Evolutionary conservation across 2,888 invertebrate species (phyloP).

Genomic region (Nemoura dubitans): DNA sequence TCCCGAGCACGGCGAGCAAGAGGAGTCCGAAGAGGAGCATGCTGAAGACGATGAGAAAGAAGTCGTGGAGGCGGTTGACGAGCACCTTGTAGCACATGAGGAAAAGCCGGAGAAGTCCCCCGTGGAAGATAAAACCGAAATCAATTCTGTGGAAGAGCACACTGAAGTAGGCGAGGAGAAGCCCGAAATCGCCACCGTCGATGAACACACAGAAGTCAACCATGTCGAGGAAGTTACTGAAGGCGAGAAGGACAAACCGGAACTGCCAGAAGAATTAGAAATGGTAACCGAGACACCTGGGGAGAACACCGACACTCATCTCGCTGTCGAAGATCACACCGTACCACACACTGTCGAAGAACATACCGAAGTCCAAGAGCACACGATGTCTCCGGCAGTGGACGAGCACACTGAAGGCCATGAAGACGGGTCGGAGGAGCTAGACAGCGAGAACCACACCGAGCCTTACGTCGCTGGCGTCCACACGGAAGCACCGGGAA

Average conservation of each 20-base stretch:
- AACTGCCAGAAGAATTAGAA: conserved; percentile 32
- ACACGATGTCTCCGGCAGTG: not conserved
- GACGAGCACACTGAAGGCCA: not conserved
- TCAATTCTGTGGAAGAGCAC: not conserved
- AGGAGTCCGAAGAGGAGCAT: not conserved
- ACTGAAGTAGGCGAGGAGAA: conserved; percentile 29
- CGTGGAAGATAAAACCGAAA: not conserved
- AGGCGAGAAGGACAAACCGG: conserved; percentile 37
- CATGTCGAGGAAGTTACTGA: not conserved
- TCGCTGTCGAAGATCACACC: not conserved
- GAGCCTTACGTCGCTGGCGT: conserved; percentile 47
- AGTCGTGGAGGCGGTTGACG: not conserved
- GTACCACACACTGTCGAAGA: not conserved
- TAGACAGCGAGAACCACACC: not conserved
- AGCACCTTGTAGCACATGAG: not conserved
- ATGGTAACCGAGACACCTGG: conserved; percentile 46
- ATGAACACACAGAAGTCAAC: not conserved
- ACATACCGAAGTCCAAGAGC: not conserved
- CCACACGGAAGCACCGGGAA: no score
- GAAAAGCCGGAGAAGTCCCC: not conserved
- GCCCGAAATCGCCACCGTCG: not conserved
- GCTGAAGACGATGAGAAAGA: not conserved
- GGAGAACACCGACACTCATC: not conserved
- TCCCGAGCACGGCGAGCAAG: not conserved
- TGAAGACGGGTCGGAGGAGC: not conserved